These are phyloP conservation scores for Carpatolechia fugitivella DNA, from an alignment of 2,888 invertebrate species.

Conservation along the genomic window DNA sequence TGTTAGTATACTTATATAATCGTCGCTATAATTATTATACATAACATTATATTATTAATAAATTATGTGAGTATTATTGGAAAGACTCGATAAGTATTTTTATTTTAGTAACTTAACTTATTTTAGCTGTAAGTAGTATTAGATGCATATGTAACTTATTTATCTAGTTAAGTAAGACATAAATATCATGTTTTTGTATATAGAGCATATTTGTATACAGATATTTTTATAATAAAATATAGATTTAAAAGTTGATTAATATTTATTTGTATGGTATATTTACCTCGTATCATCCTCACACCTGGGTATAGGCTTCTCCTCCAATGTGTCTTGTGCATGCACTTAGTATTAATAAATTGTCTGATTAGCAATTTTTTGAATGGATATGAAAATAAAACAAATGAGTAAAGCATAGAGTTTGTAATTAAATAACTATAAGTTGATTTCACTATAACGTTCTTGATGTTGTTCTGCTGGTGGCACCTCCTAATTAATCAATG, in stretches of 20 bases:
- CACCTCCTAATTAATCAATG: constrained; percentile 61
- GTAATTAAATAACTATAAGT: constrained; percentile 23
- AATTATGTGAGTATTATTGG: no score
- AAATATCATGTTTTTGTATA: background rate
- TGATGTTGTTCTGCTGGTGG: background rate
- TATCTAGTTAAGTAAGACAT: background rate
- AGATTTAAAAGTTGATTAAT: no score
- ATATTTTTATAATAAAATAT: background rate
- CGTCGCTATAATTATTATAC: no score
- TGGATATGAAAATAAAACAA: constrained; percentile 7
- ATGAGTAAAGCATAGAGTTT: constrained; percentile 1
- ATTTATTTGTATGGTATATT: no score
- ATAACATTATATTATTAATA: no score
- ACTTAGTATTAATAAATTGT: background rate
- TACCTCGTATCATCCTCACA: no score
- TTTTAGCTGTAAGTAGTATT: background rate
- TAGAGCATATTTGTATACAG: no score
- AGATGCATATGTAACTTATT: background rate
- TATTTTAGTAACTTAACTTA: no score
- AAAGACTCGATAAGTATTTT: no score
- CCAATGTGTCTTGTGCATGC: no score
- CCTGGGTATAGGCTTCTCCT: no score
- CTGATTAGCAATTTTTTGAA: background rate
- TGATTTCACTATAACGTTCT: constrained; percentile 29
- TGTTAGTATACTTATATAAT: no score